Evolutionary conservation across 2,888 invertebrate genomes (phyloP).

Genomic region (Harpagoxenus sublaevis): DNA sequence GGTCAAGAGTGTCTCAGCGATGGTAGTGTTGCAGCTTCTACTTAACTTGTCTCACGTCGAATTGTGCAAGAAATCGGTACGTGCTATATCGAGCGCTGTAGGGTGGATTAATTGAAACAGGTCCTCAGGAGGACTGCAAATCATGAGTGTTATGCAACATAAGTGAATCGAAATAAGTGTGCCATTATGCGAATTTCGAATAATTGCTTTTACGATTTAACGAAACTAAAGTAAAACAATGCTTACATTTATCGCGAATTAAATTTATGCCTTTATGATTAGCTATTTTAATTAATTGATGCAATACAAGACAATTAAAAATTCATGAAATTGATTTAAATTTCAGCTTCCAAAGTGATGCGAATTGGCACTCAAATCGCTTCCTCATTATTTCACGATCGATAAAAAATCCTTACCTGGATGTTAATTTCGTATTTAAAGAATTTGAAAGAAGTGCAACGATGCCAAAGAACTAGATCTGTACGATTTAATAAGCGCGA

Average conservation of each 20-base stretch:
- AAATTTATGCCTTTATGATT: not conserved
- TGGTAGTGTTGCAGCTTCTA: conserved; percentile 66
- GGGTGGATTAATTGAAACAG: not conserved
- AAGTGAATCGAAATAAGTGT: not conserved
- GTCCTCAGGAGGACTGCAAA: not conserved
- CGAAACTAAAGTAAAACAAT: not conserved
- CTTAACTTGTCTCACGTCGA: conserved; percentile 23
- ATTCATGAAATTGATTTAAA: not conserved
- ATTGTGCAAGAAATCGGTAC: conserved; percentile 20
- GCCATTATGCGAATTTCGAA: not conserved
- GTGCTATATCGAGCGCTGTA: not conserved
- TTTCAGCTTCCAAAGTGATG: not conserved
- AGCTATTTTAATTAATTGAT: not conserved
- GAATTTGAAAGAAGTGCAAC: not conserved
- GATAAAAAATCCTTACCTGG: not conserved
- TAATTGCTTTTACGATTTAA: not conserved
- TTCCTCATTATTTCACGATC: not conserved
- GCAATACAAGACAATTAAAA: not conserved
- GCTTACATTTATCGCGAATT: not conserved
- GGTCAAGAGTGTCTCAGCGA: conserved; percentile 72
- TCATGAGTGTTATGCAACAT: not conserved
- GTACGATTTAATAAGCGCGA: not conserved
- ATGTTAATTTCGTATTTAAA: not conserved
- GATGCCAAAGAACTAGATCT: not conserved
- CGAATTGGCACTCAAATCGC: not conserved